phyloP scores from a whole-genome alignment of 1,140 invertebrate species.

The Papilio machaon region DNA sequence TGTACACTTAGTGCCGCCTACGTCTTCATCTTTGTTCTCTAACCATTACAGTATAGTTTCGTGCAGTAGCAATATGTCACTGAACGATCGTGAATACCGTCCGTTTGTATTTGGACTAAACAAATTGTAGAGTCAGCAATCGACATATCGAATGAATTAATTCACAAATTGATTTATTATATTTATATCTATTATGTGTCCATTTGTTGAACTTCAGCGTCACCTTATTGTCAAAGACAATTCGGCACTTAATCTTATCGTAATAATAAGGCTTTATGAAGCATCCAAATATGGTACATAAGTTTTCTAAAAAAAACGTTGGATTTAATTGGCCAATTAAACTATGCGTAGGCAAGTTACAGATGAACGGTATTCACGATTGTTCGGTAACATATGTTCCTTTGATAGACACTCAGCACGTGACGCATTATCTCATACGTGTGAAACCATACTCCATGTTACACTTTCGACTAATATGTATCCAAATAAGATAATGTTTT shows the following conservation, averaged over 20 bases:
- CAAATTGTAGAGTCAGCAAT: neutral
- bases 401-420: constrained; percentile 20
- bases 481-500: neutral
- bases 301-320: too few species aligned
- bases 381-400: constrained; percentile 35
- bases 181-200: too few species aligned
- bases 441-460: constrained; percentile 1
- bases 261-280: too few species aligned
- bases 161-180: neutral
- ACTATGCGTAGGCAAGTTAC: neutral
- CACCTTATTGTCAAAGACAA: too few species aligned
- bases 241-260: too few species aligned
- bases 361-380: neutral
- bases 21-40: constrained; percentile 59
- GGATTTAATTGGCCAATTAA: neutral
- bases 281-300: too few species aligned
- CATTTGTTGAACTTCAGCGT: too few species aligned
- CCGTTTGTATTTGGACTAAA: neutral
- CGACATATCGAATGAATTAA: neutral
- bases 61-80: constrained; percentile 42
- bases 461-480: constrained; percentile 14
- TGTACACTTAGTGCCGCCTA: constrained; percentile 69
- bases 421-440: constrained; percentile 18
- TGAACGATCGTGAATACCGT: neutral
- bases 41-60: constrained; percentile 55